A percentile compares a stretch with the other conserved stretches of the same genome.
Evolutionary conservation across 2,888 invertebrate genomes (phyloP).

Genomic region (Melangyna quadrimaculata): DNA sequence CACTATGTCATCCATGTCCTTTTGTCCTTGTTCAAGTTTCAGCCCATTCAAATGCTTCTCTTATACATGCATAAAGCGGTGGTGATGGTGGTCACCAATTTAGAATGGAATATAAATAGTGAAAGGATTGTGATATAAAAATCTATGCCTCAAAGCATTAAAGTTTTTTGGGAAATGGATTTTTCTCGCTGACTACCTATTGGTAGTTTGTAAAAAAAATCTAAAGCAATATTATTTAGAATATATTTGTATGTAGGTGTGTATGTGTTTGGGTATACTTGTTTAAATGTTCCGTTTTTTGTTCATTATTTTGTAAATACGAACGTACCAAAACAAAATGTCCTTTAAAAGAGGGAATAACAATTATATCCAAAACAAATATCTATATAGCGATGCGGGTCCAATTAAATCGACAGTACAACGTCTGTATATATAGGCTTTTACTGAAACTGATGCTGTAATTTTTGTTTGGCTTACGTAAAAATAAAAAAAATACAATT

Average conservation of each 20-base stretch:
- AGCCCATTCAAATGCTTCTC: not conserved
- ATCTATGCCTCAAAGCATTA: slow-evolving; percentile 41
- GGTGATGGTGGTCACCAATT: slow-evolving; percentile 24
- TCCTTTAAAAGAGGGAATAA: not conserved
- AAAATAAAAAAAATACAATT: not conserved
- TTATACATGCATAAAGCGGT: no score
- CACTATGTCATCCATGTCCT: slow-evolving; percentile 29
- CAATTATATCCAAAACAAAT: slow-evolving; percentile 11
- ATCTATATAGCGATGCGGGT: not conserved
- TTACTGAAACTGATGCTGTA: not conserved
- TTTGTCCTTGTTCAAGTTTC: not conserved
- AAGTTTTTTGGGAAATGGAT: slow-evolving; percentile 20
- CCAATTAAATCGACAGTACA: slow-evolving; percentile 1
- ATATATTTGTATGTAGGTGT: not conserved
- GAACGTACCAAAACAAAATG: not conserved
- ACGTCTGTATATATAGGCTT: no score
- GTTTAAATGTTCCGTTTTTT: not conserved
- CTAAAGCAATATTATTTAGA: not conserved
- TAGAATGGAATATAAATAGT: slow-evolving; percentile 28
- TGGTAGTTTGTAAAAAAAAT: not conserved
- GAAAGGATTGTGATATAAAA: slow-evolving; percentile 43
- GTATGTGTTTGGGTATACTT: no score
- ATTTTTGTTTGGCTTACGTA: not conserved
- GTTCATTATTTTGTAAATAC: not conserved
- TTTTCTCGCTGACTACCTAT: slow-evolving; percentile 4